Conservation (phyloP, 1,140 invertebrate species). For the Papilio dardanus region DNA sequence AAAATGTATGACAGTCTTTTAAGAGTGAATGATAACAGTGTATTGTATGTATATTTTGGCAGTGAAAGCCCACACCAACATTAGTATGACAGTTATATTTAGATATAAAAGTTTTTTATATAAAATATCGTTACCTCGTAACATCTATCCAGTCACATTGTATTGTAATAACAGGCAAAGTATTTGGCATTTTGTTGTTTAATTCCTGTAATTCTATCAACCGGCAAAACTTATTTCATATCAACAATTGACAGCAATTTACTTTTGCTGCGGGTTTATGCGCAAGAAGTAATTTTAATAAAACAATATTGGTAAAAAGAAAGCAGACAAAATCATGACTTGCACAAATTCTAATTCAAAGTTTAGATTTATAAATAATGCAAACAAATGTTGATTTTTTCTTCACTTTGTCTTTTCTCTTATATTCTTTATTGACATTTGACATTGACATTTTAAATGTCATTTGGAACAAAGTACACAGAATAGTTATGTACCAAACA, state of each 20-base stretch:
- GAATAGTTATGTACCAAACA: not conserved
- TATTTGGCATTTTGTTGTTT: slow-evolving; percentile 49
- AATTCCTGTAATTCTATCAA: slow-evolving; percentile 21
- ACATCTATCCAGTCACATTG: slow-evolving; percentile 80
- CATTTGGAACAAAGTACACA: not conserved
- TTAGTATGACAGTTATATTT: not conserved
- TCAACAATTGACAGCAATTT: not conserved
- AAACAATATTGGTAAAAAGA: not conserved
- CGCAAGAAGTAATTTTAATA: not conserved
- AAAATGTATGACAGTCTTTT: too few relatives aligned
- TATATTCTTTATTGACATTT: not conserved
- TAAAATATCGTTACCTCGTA: slow-evolving; percentile 59
- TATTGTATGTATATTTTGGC: not conserved
- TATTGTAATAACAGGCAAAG: slow-evolving; percentile 71
- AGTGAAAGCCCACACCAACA: not conserved
- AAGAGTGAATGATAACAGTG: not conserved
- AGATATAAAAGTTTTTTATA: slow-evolving; percentile 11
- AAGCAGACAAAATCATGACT: not conserved
- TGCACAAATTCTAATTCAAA: not conserved
- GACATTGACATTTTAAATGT: slow-evolving; percentile 16
- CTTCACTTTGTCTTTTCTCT: not conserved
- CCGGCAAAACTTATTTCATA: not conserved
- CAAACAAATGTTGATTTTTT: not conserved
- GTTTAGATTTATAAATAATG: not conserved
- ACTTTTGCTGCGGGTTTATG: not conserved